Conservation (phyloP, 2,113 vertebrate genomes). For the Vulpes vulpes region DNA sequence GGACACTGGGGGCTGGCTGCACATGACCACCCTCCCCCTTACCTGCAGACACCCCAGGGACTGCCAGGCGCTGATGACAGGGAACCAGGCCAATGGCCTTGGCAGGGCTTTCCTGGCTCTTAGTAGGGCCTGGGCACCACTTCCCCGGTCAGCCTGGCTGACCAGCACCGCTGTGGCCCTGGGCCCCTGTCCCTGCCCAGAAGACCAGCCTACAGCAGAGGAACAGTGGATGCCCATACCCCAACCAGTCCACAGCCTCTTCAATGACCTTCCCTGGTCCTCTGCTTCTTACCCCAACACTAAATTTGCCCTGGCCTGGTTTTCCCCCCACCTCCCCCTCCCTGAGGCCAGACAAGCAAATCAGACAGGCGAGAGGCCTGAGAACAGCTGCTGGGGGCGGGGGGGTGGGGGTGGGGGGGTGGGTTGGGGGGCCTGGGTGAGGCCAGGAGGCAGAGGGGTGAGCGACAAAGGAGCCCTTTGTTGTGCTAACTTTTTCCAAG, state of each 20-base stretch:
- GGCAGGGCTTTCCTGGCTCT: constrained; percentile 43
- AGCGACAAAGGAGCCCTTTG: constrained; percentile 80
- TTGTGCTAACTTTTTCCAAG: constrained; percentile 82
- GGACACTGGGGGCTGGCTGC: neutral
- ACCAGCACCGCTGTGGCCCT: neutral
- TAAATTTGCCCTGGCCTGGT: neutral
- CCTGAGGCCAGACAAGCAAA: constrained; percentile 57
- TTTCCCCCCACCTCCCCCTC: constrained; percentile 6
- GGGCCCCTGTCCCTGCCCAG: neutral
- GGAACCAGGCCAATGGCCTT: constrained; percentile 2
- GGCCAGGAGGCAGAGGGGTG: constrained; percentile 76
- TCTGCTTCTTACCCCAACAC: neutral
- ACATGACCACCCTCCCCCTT: neutral
- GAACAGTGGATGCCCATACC: neutral
- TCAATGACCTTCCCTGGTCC: neutral
- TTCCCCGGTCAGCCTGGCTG: neutral
- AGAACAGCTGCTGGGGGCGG: constrained; percentile 65
- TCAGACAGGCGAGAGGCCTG: constrained; percentile 64
- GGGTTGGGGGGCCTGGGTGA: constrained; percentile 63
- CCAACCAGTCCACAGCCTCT: neutral
- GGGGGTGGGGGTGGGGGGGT: neutral
- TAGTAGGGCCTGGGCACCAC: neutral
- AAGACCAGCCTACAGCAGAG: neutral
- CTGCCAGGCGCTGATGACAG: neutral
- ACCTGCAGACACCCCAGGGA: neutral